Percentiles rank a stretch among this genome's conserved stretches.
Evolutionary conservation across 2,888 invertebrate genomes (phyloP).

Genomic region (Mallateleia sp.): DNA sequence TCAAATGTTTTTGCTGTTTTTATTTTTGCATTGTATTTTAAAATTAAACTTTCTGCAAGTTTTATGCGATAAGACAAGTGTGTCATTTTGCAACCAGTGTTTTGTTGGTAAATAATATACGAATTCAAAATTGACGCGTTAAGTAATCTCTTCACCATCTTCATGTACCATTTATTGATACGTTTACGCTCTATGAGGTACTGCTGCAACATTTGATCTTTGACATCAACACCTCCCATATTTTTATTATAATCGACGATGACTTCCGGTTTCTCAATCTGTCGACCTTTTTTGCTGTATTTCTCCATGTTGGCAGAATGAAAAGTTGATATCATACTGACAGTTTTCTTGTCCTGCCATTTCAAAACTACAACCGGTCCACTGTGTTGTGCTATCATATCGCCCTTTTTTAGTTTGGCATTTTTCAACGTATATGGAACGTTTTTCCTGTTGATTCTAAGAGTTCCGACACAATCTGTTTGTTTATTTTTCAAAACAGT

Average conservation of each 20-base stretch:
- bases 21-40: conserved; percentile 24
- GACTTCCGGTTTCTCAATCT: conserved; percentile 46
- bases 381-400: not conserved
- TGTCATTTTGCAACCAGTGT: conserved; percentile 23
- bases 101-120: conserved; percentile 29
- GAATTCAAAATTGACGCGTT: conserved; percentile 29
- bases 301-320: not conserved
- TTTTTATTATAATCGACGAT: conserved; percentile 48
- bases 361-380: not conserved
- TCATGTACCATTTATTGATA: conserved; percentile 48
- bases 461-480: conserved; percentile 5
- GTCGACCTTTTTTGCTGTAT: conserved; percentile 19
- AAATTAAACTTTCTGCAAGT: conserved; percentile 26
- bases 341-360: conserved; percentile 20
- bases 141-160: conserved; percentile 43
- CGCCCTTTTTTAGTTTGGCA: conserved; percentile 9
- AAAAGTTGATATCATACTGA: conserved; percentile 7
- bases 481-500: not conserved
- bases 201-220: conserved; percentile 55
- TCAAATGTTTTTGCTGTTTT: conserved; percentile 17
- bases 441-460: not conserved
- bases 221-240: conserved; percentile 48
- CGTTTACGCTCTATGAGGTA: conserved; percentile 47
- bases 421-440: not conserved
- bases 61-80: conserved; percentile 40